phyloP scores from a whole-genome alignment of 1,140 invertebrate genomes.

The roundworm (Caenorhabditis elegans) region WBcel235 BX284605.5:12222001-12222500 shows the following conservation, averaged over 20 bases:
- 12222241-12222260: conserved; percentile 42
- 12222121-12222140: not conserved
- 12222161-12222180: conserved; percentile 3
- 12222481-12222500: too few relatives aligned
- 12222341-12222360: conserved; percentile 1
- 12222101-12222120: not conserved
- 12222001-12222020: too few relatives aligned
- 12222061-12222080: not conserved
- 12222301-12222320: conserved; percentile 31
- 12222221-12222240: conserved; percentile 35
- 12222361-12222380: not conserved
- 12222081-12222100: not conserved
- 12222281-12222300: not conserved
- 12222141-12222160: conserved; percentile 19
- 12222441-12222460: not conserved
- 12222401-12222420: not conserved
- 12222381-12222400: not conserved
- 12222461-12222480: too few relatives aligned
- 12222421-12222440: conserved; percentile 3
- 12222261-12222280: conserved; percentile 15
- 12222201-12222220: conserved; percentile 45
- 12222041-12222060: too few relatives aligned
- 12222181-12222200: conserved; percentile 23
- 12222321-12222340: not conserved
- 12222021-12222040: too few relatives aligned